These are phyloP conservation scores for Macrostomum cliftonense DNA, from an alignment of 2,888 invertebrate genomes.

Conservation along the genomic window DNA sequence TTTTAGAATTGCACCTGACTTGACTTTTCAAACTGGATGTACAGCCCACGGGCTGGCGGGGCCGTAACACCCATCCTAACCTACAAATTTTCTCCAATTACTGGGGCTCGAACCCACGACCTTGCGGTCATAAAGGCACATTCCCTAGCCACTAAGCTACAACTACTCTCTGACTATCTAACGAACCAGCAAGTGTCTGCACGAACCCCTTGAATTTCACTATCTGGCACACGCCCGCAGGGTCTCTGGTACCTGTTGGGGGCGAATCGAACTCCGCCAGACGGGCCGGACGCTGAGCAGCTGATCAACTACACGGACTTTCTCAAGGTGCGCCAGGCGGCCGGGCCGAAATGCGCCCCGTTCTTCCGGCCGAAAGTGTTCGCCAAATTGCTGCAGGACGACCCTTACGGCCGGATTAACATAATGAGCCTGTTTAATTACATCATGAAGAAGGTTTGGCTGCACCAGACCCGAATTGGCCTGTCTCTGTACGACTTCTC, in stretches of 20 bases:
- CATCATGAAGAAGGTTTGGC: conserved; percentile 76
- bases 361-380: conserved; percentile 71
- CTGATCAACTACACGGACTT: conserved; percentile 68
- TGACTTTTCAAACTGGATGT: too few species aligned
- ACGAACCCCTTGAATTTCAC: too few species aligned
- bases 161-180: too few species aligned
- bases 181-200: too few species aligned
- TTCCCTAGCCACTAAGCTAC: too few species aligned
- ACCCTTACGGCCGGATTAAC: conserved; percentile 65
- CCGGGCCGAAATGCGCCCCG: conserved; percentile 55
- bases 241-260: conserved; percentile 65
- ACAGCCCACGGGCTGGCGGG: too few species aligned
- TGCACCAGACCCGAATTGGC: conserved; percentile 79
- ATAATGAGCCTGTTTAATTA: conserved; percentile 80
- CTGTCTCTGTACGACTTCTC: conserved; percentile 75
- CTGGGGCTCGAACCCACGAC: too few species aligned
- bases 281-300: conserved; percentile 53
- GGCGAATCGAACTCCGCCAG: conserved; percentile 56
- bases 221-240: too few species aligned
- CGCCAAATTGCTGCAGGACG: conserved; percentile 64
- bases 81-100: too few species aligned
- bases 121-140: too few species aligned
- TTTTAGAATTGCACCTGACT: too few species aligned
- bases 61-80: too few species aligned
- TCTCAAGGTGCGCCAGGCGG: conserved; percentile 54